Evolutionary conservation across 2,888 invertebrate genomes (phyloP).

Genomic region (Sialis lutaria): DNA sequence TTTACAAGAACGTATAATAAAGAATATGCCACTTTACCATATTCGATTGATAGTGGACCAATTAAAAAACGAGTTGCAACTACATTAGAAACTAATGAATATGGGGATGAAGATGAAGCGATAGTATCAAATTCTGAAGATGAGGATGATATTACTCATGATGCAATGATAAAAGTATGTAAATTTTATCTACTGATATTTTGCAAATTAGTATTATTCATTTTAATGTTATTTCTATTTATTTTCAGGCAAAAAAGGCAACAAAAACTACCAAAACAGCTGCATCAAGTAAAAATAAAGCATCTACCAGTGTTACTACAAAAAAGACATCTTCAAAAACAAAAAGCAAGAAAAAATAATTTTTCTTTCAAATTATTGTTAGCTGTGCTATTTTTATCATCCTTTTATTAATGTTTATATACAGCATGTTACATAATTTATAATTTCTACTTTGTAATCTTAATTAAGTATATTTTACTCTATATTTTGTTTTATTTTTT

Average conservation of each 20-base stretch:
- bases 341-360: no score
- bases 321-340: background rate
- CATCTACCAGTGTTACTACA: background rate
- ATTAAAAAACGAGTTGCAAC: slow-evolving; percentile 39
- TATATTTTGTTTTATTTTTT: no score
- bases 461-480: no score
- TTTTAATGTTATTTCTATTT: background rate
- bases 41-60: slow-evolving; percentile 41
- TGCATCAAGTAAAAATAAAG: slow-evolving; percentile 4
- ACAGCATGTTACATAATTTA: no score
- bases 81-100: slow-evolving; percentile 19
- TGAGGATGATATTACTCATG: slow-evolving; percentile 45
- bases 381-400: no score
- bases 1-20: slow-evolving; percentile 91
- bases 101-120: slow-evolving; percentile 23
- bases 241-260: slow-evolving; percentile 15
- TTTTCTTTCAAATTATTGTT: no score
- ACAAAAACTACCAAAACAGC: slow-evolving; percentile 8
- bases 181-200: background rate
- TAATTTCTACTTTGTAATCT: no score
- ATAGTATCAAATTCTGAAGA: slow-evolving; percentile 24
- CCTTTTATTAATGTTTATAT: no score
- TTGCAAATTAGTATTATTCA: no score
- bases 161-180: slow-evolving; percentile 63
- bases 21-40: slow-evolving; percentile 57